Base-by-base conservation (phyloP, 2,888 invertebrate genomes). In the Leptinotarsa peninsularis region DNA sequence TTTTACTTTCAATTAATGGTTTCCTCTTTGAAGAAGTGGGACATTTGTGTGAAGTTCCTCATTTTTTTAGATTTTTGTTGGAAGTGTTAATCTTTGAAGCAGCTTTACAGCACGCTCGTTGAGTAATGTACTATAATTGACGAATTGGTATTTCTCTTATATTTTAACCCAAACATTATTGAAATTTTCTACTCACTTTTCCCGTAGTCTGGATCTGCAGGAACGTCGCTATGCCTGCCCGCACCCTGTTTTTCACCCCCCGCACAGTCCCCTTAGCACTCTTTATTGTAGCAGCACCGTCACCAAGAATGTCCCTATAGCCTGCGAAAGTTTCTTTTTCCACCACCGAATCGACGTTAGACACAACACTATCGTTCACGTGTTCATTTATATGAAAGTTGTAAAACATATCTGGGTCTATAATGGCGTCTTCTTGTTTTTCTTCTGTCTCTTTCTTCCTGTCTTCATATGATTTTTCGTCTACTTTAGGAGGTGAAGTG, bases 171-270 rank as follows among this genome's bases (percentile, higher is more conserved):
- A 43, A 43, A 13, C 13, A 43, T 43, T 3, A 43, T 43, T 43
- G 0, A 43, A 43, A 43, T 13, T 10, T 43, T 43, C 10, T 0
- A 77, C 92, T 91, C 89, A 96, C 96, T 94, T 96, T 96, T 79
- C 92, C 92, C 71, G 93, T 92, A 83, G 91, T 92, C 67, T 83
- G 79, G 85, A 95, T 93, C 87, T 96, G 95, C 77, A 96, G 91
- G 89, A 98, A 98, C n/a, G 97, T 97, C 67, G 96, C 96, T 84
- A 98, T 97, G 78, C 98, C 98, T 79, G 97, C 97, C 81, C 97
- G 91, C 74, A 98, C 98, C 82, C 97, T 92, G 90, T 98, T 98
- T 90, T 96, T 96, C 79, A 98, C 96, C 77, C 98, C 98, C 67
- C 98, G 93, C 81, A 98, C 95, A 15, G 97, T 97, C 67, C 98